These are phyloP conservation scores for Drosophila pandora DNA, from an alignment of 1,140 invertebrate species.

Conservation along the genomic window DNA sequence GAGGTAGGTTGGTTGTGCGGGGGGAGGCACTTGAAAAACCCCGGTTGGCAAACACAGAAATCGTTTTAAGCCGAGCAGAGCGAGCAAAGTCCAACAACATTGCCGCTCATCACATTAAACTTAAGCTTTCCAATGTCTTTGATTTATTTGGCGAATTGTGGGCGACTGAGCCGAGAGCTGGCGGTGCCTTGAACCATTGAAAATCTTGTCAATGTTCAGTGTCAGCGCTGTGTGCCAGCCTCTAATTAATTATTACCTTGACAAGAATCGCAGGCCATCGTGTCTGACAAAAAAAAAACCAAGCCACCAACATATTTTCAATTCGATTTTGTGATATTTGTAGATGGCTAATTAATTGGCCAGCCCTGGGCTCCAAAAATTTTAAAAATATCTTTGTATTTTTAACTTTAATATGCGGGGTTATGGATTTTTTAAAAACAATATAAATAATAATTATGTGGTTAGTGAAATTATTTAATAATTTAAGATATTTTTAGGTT, in stretches of 20 bases:
- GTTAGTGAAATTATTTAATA: neutral
- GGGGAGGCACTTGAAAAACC: conserved; percentile 22
- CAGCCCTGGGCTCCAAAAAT: conserved; percentile 32
- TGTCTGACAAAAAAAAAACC: neutral
- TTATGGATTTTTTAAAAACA: neutral
- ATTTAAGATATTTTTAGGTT: neutral
- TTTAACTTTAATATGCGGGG: neutral
- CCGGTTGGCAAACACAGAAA: conserved; percentile 28
- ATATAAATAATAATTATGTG: neutral
- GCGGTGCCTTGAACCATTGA: conserved; percentile 52
- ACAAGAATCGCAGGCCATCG: conserved; percentile 46
- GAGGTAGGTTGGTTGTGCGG: neutral
- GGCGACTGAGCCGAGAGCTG: conserved; percentile 18
- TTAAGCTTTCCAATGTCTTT: conserved; percentile 29
- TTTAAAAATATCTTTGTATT: neutral
- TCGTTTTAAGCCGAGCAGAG: conserved; percentile 45
- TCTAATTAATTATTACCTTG: conserved; percentile 58
- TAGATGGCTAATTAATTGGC: conserved; percentile 47
- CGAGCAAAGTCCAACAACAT: conserved; percentile 37
- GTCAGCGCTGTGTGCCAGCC: conserved; percentile 36
- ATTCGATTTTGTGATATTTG: conserved; percentile 52
- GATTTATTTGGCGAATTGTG: conserved; percentile 44
- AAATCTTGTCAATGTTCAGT: conserved; percentile 60
- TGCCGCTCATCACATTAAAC: conserved; percentile 27
- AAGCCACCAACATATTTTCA: conserved; percentile 23